phyloP scores from a whole-genome alignment of 2,113 vertebrate species.

The Onychorhynchus coronatus region DNA sequence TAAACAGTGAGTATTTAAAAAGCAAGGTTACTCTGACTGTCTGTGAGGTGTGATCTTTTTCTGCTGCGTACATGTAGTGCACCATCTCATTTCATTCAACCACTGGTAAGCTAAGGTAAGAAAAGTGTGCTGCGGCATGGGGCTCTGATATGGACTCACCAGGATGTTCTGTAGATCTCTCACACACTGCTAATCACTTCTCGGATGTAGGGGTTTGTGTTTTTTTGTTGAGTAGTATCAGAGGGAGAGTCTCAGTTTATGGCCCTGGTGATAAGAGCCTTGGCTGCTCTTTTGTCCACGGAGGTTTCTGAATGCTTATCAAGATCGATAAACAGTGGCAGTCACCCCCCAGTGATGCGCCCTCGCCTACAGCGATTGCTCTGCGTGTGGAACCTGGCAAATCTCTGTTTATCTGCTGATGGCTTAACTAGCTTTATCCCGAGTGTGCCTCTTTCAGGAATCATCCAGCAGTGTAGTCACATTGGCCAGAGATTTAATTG shows the following conservation, averaged over 20 bases:
- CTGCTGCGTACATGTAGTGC: neutral
- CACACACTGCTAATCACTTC: neutral
- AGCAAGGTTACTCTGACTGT: neutral
- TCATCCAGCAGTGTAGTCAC: neutral
- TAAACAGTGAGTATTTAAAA: neutral
- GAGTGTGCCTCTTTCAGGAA: neutral
- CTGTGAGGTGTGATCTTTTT: neutral
- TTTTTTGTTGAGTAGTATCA: neutral
- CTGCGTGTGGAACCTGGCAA: neutral
- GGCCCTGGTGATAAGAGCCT: neutral
- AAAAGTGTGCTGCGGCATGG: neutral
- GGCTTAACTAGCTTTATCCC: neutral
- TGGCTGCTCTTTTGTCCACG: neutral
- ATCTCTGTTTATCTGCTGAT: neutral
- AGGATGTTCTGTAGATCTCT: neutral
- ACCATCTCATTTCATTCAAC: neutral
- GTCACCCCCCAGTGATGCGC: neutral
- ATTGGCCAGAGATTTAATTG: neutral
- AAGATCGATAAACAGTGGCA: neutral
- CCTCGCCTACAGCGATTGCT: neutral
- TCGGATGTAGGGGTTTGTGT: accelerated
- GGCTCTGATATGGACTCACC: neutral
- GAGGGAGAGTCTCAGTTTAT: neutral
- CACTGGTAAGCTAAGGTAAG: neutral
- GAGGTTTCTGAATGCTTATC: neutral